Conservation (phyloP, 2,888 invertebrate genomes). For the Schizotus pectinicornis region DNA sequence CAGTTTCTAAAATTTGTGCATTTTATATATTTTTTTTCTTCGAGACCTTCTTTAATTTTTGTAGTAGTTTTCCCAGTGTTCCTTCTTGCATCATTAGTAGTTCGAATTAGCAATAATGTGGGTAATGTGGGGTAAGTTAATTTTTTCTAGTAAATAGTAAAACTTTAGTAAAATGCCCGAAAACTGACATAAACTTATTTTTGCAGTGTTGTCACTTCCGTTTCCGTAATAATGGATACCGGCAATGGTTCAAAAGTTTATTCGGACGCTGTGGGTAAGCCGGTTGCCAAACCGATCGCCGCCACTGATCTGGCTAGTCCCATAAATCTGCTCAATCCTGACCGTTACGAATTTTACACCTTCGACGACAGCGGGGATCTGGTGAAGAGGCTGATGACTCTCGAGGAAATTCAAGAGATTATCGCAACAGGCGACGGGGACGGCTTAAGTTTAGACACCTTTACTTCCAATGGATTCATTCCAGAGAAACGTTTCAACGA, state of each 20-base stretch:
- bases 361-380: conserved; percentile 84
- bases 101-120: too few relatives aligned
- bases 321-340: conserved; percentile 78
- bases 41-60: too few relatives aligned
- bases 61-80: too few relatives aligned
- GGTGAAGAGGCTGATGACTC: conserved; percentile 82
- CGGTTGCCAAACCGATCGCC: conserved; percentile 67
- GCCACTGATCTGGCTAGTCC: conserved; percentile 78
- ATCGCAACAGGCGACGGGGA: conserved; percentile 83
- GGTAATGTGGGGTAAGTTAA: not conserved
- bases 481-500: conserved; percentile 76
- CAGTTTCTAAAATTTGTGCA: too few relatives aligned
- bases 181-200: conserved; percentile 15
- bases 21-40: too few relatives aligned
- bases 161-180: too few relatives aligned
- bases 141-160: not conserved
- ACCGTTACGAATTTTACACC: conserved; percentile 86
- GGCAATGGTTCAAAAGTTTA: conserved; percentile 66
- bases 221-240: conserved; percentile 66
- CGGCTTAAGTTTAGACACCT: conserved; percentile 62
- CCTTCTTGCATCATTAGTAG: too few relatives aligned
- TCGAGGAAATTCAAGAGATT: conserved; percentile 83
- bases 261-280: conserved; percentile 73
- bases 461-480: conserved; percentile 46
- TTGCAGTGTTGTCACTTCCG: conserved; percentile 70